Percentiles rank a stretch among this genome's conserved stretches.
Evolutionary conservation across 2,888 invertebrate species (phyloP).

Genomic region (Caenorhabditis drosophilae): DNA sequence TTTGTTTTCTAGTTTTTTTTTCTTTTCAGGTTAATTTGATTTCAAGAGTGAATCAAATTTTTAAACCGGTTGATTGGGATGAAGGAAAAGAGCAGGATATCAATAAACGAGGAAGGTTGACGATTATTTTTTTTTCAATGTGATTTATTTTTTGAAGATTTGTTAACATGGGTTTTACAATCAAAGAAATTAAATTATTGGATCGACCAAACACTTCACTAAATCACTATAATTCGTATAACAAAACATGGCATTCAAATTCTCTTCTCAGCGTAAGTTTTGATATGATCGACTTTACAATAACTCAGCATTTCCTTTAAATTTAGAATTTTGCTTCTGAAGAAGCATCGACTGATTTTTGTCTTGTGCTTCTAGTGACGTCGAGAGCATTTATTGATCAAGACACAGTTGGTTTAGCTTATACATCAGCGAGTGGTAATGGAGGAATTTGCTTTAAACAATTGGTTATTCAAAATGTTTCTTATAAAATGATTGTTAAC

Average conservation of each 20-base stretch:
- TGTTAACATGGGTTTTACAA: constrained; percentile 44
- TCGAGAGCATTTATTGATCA: constrained; percentile 34
- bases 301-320: too few relatives aligned
- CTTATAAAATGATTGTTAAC: too few relatives aligned
- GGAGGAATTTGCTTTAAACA: constrained; percentile 5
- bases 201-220: constrained; percentile 22
- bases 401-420: constrained; percentile 23
- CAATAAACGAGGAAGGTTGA: constrained; percentile 27
- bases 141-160: constrained; percentile 16
- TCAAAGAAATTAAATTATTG: constrained; percentile 44
- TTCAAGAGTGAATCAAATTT: constrained; percentile 44
- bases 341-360: constrained; percentile 39
- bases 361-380: constrained; percentile 41
- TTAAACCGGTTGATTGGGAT: constrained; percentile 43
- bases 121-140: constrained; percentile 5
- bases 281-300: too few relatives aligned
- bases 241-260: constrained; percentile 5
- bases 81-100: constrained; percentile 25
- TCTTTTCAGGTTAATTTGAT: constrained; percentile 36
- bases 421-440: not conserved
- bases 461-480: too few relatives aligned
- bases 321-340: constrained; percentile 31
- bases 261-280: too few relatives aligned
- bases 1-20: too few relatives aligned
- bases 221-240: constrained; percentile 37